Conservation (phyloP, 1,140 invertebrate genomes). For the Dendroctonus ponderosae region DNA sequence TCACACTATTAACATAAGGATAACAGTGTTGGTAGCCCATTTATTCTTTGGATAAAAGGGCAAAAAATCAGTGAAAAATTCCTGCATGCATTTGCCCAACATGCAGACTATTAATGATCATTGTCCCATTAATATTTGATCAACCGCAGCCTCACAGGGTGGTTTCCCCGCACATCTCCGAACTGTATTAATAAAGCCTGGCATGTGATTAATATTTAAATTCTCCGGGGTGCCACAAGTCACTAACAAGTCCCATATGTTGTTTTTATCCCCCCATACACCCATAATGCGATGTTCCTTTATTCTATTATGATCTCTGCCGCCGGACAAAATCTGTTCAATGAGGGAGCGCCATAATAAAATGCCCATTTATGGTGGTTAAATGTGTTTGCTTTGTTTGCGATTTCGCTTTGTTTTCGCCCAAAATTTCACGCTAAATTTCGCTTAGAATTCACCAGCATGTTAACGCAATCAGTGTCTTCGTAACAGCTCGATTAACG, state of each 20-base stretch:
- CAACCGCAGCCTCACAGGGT: no score
- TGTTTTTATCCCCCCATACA: constrained; percentile 24
- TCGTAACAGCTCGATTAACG: neutral
- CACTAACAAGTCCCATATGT: constrained; percentile 35
- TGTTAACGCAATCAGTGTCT: no score
- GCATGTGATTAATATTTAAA: constrained; percentile 33
- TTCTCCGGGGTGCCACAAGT: constrained; percentile 32
- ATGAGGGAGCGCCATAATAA: neutral
- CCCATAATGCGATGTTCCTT: constrained; percentile 31
- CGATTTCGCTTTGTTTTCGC: neutral
- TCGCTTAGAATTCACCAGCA: neutral
- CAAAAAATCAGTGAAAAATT: no score
- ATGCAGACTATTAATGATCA: no score
- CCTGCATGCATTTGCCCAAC: no score
- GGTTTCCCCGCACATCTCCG: no score
- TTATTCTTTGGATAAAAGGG: no score
- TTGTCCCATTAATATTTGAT: no score
- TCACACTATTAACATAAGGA: no score
- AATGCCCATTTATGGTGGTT: constrained; percentile 5
- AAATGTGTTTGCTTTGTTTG: constrained; percentile 1
- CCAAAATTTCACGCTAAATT: neutral
- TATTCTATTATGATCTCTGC: constrained; percentile 31
- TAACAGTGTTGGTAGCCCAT: no score
- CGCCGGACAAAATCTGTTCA: constrained; percentile 27
- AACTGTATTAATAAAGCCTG: constrained; percentile 22